Percentiles rank a stretch among this genome's conserved stretches.
These are phyloP conservation scores for Leptinotarsa peninsularis DNA, from an alignment of 2,888 invertebrate species.

Conservation along the genomic window DNA sequence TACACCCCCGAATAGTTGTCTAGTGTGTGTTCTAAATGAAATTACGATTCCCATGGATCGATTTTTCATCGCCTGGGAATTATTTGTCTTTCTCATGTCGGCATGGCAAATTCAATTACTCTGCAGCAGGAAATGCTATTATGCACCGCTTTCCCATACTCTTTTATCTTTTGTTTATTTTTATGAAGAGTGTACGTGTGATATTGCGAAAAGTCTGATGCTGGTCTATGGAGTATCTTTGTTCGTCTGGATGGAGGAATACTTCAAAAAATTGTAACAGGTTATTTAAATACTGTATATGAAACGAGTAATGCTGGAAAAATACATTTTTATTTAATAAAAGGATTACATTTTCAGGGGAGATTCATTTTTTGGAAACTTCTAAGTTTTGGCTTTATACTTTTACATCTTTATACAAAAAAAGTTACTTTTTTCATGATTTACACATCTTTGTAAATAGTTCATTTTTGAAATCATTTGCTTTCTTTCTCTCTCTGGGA, in stretches of 20 bases:
- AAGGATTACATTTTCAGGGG: too few relatives aligned
- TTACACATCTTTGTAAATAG: too few relatives aligned
- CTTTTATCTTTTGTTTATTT: constrained; percentile 40
- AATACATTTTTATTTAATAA: too few relatives aligned
- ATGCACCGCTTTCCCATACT: constrained; percentile 31
- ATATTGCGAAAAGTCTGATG: background rate
- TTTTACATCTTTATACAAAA: too few relatives aligned
- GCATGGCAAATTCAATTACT: constrained; percentile 47
- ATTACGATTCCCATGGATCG: constrained; percentile 47
- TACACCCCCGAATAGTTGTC: constrained; percentile 46
- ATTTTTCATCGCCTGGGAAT: constrained; percentile 47
- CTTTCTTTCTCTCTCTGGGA: too few relatives aligned
- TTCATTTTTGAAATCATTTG: too few relatives aligned
- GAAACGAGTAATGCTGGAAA: too few relatives aligned
- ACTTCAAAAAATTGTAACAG: too few relatives aligned
- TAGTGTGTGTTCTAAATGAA: constrained; percentile 41
- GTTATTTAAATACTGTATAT: too few relatives aligned
- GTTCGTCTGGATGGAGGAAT: background rate
- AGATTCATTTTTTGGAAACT: too few relatives aligned
- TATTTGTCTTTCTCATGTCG: constrained; percentile 45
- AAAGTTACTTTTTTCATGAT: too few relatives aligned
- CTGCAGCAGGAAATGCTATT: constrained; percentile 45
- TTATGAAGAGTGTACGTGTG: constrained; percentile 28
- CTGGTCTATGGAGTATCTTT: constrained; percentile 3
- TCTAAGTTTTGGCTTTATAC: too few relatives aligned